phyloP scores from a whole-genome alignment of 2,888 invertebrate genomes.

The Ophraella communa region DNA sequence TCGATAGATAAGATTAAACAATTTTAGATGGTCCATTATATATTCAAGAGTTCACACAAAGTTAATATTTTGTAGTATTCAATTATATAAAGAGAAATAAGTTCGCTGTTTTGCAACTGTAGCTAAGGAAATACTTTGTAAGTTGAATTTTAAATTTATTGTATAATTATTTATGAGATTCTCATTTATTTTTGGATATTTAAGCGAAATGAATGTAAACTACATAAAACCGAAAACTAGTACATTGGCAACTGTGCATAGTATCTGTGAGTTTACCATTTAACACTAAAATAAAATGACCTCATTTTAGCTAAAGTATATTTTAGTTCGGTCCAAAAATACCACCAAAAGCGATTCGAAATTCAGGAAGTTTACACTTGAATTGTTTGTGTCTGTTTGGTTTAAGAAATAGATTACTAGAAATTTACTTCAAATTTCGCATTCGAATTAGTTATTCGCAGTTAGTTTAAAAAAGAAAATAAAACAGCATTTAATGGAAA shows the following conservation, averaged over 20 bases:
- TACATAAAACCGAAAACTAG: too few species aligned
- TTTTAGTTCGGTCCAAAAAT: slow-evolving; percentile 25
- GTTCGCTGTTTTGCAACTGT: too few species aligned
- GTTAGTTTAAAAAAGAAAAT: background rate
- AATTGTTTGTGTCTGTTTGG: slow-evolving; percentile 8
- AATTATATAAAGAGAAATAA: too few species aligned
- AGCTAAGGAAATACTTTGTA: too few species aligned
- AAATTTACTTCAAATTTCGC: background rate
- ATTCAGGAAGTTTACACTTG: slow-evolving; percentile 22
- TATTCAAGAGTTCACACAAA: too few species aligned
- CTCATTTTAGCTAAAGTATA: slow-evolving; percentile 30
- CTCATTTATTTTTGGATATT: too few species aligned
- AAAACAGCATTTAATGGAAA: background rate
- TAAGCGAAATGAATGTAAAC: too few species aligned
- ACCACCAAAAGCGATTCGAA: slow-evolving; percentile 13
- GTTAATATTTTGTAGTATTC: too few species aligned
- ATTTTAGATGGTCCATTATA: too few species aligned
- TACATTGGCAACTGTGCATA: background rate
- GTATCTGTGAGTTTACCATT: slow-evolving; percentile 34
- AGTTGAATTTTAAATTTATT: too few species aligned
- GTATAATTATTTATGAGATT: too few species aligned
- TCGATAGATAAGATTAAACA: too few species aligned
- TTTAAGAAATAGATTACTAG: background rate
- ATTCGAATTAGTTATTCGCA: background rate
- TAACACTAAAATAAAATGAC: slow-evolving; percentile 40